phyloP scores from a whole-genome alignment of 2,888 invertebrate species.

The Dinocampus coccinellae region DNA sequence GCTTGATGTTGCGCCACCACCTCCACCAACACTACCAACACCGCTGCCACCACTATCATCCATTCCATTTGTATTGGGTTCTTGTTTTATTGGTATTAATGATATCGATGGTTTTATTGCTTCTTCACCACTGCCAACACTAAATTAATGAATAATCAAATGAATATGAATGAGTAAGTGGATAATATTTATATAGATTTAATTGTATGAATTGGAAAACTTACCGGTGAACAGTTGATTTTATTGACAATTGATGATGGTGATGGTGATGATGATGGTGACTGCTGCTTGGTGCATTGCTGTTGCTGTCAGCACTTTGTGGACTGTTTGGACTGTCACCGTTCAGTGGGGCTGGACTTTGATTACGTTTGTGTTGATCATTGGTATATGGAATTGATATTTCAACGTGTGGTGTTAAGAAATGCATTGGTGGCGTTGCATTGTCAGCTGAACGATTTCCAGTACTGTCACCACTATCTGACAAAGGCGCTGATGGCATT shows the following conservation, averaged over 20 bases:
- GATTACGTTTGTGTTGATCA: conserved; percentile 72
- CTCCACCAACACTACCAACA: conserved; percentile 58
- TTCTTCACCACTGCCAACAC: conserved; percentile 68
- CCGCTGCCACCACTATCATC: conserved; percentile 68
- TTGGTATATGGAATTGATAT: conserved; percentile 87
- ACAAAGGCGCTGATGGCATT: conserved; percentile 81
- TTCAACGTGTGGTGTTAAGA: conserved; percentile 91
- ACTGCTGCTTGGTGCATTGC: conserved; percentile 81
- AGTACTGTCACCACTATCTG: conserved; percentile 87
- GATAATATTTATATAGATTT: conserved; percentile 9
- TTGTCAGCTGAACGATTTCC: conserved; percentile 86
- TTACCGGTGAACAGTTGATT: conserved; percentile 68
- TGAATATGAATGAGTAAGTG: neutral
- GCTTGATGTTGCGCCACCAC: conserved; percentile 75
- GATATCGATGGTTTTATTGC: conserved; percentile 88
- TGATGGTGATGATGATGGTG: conserved; percentile 67
- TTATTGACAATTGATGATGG: conserved; percentile 56
- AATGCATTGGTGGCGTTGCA: conserved; percentile 91
- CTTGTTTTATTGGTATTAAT: conserved; percentile 84
- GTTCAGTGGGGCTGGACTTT: conserved; percentile 72
- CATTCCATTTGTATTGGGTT: conserved; percentile 71
- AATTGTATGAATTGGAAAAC: neutral
- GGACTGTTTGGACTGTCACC: conserved; percentile 82
- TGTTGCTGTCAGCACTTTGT: conserved; percentile 85
- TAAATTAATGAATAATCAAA: conserved; percentile 57